phyloP scores from a whole-genome alignment of 2,797 vertebrate genomes.

The Novumbra hubbsi region DNA sequence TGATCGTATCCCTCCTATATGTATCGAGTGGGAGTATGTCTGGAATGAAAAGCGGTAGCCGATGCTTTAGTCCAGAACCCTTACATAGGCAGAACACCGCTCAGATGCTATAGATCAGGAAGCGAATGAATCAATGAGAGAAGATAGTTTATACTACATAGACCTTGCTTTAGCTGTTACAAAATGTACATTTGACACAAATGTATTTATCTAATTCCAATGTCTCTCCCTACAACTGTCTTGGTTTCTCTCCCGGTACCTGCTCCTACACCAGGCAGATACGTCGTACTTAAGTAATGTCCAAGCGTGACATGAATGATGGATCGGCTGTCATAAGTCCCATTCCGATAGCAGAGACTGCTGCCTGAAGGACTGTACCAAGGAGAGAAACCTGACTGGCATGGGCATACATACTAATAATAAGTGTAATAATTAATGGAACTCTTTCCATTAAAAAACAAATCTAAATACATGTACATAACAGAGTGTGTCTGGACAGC shows the following conservation, averaged over 20 bases:
- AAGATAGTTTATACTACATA: conserved; percentile 4
- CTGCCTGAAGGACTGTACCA: neutral
- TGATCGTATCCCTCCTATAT: neutral
- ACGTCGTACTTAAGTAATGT: conserved; percentile 2
- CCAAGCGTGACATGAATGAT: neutral
- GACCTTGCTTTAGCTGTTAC: conserved; percentile 25
- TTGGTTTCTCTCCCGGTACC: neutral
- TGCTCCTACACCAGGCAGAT: neutral
- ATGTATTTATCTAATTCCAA: neutral
- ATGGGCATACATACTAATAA: neutral
- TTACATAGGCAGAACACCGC: conserved; percentile 52
- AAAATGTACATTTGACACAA: neutral
- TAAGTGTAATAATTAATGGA: no score
- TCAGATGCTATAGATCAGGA: conserved; percentile 49
- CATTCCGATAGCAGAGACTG: neutral
- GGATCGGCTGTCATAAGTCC: neutral
- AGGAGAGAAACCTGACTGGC: neutral
- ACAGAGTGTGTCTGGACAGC: no score
- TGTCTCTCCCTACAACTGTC: neutral
- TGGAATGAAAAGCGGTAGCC: conserved; percentile 34
- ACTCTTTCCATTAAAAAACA: no score
- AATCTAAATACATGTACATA: no score
- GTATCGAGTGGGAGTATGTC: conserved; percentile 50
- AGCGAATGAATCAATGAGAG: conserved; percentile 23
- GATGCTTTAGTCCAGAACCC: conserved; percentile 48